Conservation (phyloP, 2,113 vertebrate genomes). For the Puma concolor region DNA sequence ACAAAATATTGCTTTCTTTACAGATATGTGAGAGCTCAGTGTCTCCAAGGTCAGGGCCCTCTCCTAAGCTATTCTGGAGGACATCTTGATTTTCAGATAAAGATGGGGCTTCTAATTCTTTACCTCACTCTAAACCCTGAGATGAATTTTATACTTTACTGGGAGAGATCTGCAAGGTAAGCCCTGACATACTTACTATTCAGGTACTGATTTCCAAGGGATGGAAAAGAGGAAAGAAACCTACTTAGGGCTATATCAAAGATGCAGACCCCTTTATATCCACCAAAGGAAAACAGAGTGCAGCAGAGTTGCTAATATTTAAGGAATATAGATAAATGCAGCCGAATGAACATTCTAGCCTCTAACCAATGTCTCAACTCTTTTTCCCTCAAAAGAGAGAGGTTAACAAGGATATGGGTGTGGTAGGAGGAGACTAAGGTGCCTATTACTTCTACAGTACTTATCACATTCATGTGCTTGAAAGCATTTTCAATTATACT, state of each 20-base stretch:
- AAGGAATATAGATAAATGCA: not conserved
- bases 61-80: not conserved
- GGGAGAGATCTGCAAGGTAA: not conserved
- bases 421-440: not conserved
- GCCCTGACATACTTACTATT: not conserved
- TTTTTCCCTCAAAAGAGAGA: not conserved
- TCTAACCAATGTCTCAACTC: not conserved
- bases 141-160: not conserved
- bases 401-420: not conserved
- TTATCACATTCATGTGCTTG: not conserved
- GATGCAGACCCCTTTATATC: not conserved
- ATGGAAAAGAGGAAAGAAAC: not conserved
- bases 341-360: not conserved
- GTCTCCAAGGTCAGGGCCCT: not conserved
- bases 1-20: not conserved
- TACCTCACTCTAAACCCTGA: not conserved
- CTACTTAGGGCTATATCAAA: not conserved
- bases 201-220: not conserved
- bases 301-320: not conserved
- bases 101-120: not conserved
- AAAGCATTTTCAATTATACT: constrained; percentile 22
- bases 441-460: not conserved
- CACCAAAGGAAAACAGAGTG: not conserved
- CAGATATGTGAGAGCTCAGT: not conserved
- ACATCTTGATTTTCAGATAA: not conserved